Evolutionary conservation across 2,797 vertebrate genomes (phyloP), one percentile per base, ranked within the genome.

Genomic region (Prionace glauca): DNA sequence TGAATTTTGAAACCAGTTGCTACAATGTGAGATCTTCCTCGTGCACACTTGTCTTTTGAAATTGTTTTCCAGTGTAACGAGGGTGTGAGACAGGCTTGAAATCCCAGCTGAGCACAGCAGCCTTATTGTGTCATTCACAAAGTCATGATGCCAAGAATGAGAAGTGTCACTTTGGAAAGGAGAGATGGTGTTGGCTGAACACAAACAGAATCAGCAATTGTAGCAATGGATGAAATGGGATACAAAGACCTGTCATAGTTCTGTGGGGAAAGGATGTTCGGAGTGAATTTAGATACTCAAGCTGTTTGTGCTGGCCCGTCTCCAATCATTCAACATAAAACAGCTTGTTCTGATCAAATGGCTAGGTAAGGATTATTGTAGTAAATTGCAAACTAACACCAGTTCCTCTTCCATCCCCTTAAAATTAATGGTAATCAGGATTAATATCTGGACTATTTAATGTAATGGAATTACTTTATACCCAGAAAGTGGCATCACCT

Each of bases 271-370:
- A 18, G 41, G 5, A 56, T 74, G 11, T 74, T 74, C 71, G 74
- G 45, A 41, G 16, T 18, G 12, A 56, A 45, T 74, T 94, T 56
- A 32, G 45, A 94, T 56, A 8, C 93, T 94, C 69, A 74, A 56
- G 93, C 56, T 94, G 41, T 29, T 71, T 94, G 41, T 74, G n/a
- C 32, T 94, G 92, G 65, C 92, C n/a, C 41, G 11, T 94, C 41
- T 56, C 93, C 93, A 94, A 94, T 72, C 24, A 8, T 94, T 24
- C 32, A 90, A 94, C 45, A 24, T 74, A 94, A 94, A 94, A 56
- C 69, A 94, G 74, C 41, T 94, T 71, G 26, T 74, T 94, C 32
- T 94, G 41, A 74, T 94, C 24, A 74, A 94, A 94, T 94, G 69
- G 26, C 45, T 50, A 18, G 45, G 26, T 94, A 50, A 74, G 71